Conservation (phyloP, 2,888 invertebrate genomes). For the Eilema depressum region DNA sequence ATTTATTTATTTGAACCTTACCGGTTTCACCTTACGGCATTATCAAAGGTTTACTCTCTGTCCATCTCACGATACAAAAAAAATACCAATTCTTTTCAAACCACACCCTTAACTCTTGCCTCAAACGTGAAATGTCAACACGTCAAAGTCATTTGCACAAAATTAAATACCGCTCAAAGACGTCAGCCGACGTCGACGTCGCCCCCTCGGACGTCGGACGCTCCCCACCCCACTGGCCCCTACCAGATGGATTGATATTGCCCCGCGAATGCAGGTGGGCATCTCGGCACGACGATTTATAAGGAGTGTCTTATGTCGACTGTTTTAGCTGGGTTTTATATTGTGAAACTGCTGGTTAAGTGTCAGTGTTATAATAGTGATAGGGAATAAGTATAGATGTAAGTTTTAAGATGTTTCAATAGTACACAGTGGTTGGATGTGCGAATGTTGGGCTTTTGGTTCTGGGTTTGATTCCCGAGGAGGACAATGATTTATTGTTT, state of each 20-base stretch:
- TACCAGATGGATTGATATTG: constrained; percentile 82
- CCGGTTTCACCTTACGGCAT: no score
- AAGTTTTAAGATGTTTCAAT: no score
- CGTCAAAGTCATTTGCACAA: constrained; percentile 81
- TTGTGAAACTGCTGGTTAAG: constrained; percentile 13
- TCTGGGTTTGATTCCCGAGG: no score
- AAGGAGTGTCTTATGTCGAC: constrained; percentile 64
- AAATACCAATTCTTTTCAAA: constrained; percentile 2
- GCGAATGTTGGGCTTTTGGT: no score
- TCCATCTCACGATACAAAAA: neutral
- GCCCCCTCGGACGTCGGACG: constrained; percentile 40
- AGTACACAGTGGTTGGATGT: no score
- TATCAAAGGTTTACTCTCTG: no score
- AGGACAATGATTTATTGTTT: no score
- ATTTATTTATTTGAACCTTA: no score
- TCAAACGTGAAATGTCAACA: constrained; percentile 43
- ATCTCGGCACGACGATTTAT: constrained; percentile 74
- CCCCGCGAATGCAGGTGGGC: constrained; percentile 81
- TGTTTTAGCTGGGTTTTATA: constrained; percentile 31
- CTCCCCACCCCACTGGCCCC: constrained; percentile 51
- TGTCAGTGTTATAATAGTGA: neutral
- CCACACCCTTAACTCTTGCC: constrained; percentile 19
- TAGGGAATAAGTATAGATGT: neutral
- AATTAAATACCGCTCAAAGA: constrained; percentile 82
- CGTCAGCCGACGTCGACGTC: constrained; percentile 60